Base-by-base conservation (phyloP, 2,888 invertebrate species). In the Clanis bilineata region DNA sequence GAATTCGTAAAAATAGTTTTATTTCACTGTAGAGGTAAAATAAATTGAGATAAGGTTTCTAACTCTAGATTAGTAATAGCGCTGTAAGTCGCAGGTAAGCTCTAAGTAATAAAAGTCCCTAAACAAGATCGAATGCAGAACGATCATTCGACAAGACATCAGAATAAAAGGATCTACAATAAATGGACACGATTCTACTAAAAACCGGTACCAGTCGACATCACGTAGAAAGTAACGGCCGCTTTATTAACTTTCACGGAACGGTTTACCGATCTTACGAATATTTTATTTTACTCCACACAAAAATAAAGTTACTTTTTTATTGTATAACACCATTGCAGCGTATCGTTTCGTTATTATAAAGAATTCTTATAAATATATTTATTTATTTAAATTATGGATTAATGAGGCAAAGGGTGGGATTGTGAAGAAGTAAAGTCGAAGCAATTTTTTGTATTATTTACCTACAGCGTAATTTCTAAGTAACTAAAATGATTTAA, bases 241-340 rank as follows among this genome's bases (percentile, higher is more conserved):
- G n/a, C 39, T 12, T 38, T 55, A 57, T 55, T 59, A 32, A 60
- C 60, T 44, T 59, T 55, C 54, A 55, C 55, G 23, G 15, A 51
- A 51, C 28, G 43, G 28, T 56, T 47, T 58, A 25, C 39, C 51
- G 25, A 51, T 58, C 44, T 44, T 61, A 21, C 23, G 23, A 28
- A 23, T 22, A 32, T 25, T n/a, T 39, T 32, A 25, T 47, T 22
- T 22, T 23, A 58, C 23, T 15, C 38, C 0, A 22, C 10, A 6
- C 7, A 47, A 57, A 15, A 59, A 10, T 54, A 23, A 25, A 12
- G 3, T 25, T 15, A 28, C n/a, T 39, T 9, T n/a, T n/a, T n/a
- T n/a, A 32, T 18, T 6, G 1, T 43, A 15, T n/a, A n/a, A 25
- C 15, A 28, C n/a, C 12, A 25, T 18, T 10, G 36, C 36, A n/a